Evolutionary conservation across 1,140 invertebrate genomes (phyloP), one percentile per base, ranked within the genome.

Genomic region (Tigriopus japonicus): DNA sequence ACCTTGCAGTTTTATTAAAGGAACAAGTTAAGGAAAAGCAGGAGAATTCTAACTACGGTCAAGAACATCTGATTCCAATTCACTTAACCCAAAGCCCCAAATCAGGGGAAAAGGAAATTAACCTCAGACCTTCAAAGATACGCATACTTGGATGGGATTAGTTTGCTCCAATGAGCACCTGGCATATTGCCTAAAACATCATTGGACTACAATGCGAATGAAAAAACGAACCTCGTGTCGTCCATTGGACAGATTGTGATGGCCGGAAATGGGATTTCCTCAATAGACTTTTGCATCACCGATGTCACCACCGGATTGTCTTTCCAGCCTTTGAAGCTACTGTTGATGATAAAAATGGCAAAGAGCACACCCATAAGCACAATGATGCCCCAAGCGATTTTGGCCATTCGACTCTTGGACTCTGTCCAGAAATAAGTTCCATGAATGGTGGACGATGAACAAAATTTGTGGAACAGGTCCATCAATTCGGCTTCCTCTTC

Each of bases 211-310:
- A 35, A 35, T 35, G 9, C 28, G 3, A 35, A 35, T 9, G 3
- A 35, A 35, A 49, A 17, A 49, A 15, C 21, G 21, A 5, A 49
- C 55, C 55, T 58, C 5, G 21, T 58, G 14, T 23, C 23, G 9
- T 58, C 55, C 55, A 58, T 41, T 15, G 21, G 55, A 23, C 55
- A 58, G 6, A 58, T 58, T 1, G 55, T 58, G 42, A 58, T 58
- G 10, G 55, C 17, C 15, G 55, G 55, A 58, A 58, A 58, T 28
- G 35, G 21, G n/a, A 58, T n/a, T 58, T 58, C 55, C 28, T 58
- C 55, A 15, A 58, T 58, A n/a, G 21, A 28, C 15, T 35, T 58
- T 19, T 58, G 55, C 55, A 58, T 58, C 10, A 58, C 55, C n/a
- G 55, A 58, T n/a, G 55, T 58, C 12, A 58, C 41, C 35, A 58